Conservation (phyloP, 2,113 vertebrate genomes). For the Microcebus murinus region DNA sequence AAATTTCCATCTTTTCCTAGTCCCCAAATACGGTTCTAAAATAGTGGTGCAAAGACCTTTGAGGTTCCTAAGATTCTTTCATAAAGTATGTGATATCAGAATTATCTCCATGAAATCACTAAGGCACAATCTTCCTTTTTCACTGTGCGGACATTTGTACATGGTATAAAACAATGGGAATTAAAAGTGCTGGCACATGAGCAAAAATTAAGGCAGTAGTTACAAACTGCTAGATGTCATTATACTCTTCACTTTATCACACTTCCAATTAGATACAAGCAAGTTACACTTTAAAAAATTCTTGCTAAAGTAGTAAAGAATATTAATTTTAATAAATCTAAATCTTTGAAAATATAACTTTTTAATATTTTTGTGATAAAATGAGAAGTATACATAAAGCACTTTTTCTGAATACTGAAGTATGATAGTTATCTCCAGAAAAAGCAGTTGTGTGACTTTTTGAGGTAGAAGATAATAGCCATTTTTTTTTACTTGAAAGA, state of each 20-base stretch:
- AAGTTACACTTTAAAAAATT: not conserved
- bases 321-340: not conserved
- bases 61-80: not conserved
- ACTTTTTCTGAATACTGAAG: not conserved
- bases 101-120: not conserved
- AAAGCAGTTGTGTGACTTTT: not conserved
- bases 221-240: not conserved
- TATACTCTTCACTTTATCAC: not conserved
- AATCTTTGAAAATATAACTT: not conserved
- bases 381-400: not conserved
- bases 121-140: not conserved
- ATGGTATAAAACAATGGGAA: fast-evolving
- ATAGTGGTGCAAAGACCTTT: not conserved
- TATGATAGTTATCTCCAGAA: not conserved
- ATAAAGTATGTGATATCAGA: not conserved
- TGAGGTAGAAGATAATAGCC: not conserved
- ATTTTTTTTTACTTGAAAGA: not conserved
- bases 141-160: not conserved
- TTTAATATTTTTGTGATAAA: not conserved
- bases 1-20: not conserved
- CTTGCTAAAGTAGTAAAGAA: not conserved
- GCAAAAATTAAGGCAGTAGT: not conserved
- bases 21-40: not conserved
- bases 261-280: not conserved
- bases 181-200: not conserved